phyloP scores from a whole-genome alignment of 2,888 invertebrate genomes.

The Boloria euphrosyne region DNA sequence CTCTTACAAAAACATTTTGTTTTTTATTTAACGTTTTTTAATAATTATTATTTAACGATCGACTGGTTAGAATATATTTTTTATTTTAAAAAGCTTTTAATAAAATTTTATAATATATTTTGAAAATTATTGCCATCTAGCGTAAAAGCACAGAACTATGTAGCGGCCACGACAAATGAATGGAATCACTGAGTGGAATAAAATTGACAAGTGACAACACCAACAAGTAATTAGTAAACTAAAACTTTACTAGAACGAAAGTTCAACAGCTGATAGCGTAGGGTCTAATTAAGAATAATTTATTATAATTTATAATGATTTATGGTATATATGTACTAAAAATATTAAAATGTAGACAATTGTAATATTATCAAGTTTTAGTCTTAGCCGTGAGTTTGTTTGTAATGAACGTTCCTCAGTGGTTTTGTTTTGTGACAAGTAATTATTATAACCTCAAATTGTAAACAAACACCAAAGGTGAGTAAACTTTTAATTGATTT shows the following conservation, averaged over 20 bases:
- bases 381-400: conserved; percentile 31
- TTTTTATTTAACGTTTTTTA: too few relatives aligned
- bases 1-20: too few relatives aligned
- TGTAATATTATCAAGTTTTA: conserved; percentile 36
- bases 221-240: too few relatives aligned
- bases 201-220: conserved; percentile 32
- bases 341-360: conserved; percentile 40
- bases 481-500: conserved; percentile 20
- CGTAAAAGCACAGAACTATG: conserved; percentile 27
- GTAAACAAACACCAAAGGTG: conserved; percentile 40
- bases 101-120: too few relatives aligned
- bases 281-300: conserved; percentile 40
- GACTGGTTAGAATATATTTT: too few relatives aligned
- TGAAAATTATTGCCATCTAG: conserved; percentile 43
- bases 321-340: conserved; percentile 34
- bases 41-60: too few relatives aligned
- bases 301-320: conserved; percentile 39
- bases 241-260: conserved; percentile 39
- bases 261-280: conserved; percentile 48
- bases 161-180: conserved; percentile 30
- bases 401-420: conserved; percentile 32
- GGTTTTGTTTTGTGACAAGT: conserved; percentile 25
- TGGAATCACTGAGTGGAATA: conserved; percentile 31
- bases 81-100: too few relatives aligned
- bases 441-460: conserved; percentile 46